Evolutionary conservation across 1,140 invertebrate species (phyloP), one percentile per base, ranked within the genome.

Genomic region (Drosophila elegans): DNA sequence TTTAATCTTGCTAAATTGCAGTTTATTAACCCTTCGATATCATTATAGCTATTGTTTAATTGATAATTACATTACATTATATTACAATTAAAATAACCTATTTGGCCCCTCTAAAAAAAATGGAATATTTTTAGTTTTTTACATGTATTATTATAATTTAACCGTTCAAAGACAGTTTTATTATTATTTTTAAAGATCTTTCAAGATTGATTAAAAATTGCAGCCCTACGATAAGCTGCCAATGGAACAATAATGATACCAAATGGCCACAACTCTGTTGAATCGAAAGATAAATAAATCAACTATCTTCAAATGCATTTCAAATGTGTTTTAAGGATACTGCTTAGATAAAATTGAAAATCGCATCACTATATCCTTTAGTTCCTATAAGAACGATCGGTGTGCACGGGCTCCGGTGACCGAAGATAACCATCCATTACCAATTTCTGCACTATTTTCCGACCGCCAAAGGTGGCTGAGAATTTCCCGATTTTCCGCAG

Each of bases 401-500:
- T 21, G 4, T 32, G 7, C 32, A 16, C 16, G 13, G 11, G 32
- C n/a, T 36, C 32, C 32, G 49, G 32, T n/a, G 32, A 36, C 32
- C 2, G 4, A 34, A 16, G 13, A 36, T 12, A 52, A 6, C 32
- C 7, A 11, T 29, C 3, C 16, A 39, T 25, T 11, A 13, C 13
- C 13, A 9, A 13, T 42, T 51, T 9, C 6, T 11, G n/a, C 11
- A 9, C 4, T 9, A 48, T 59, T 52, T 38, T 16, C 32, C n/a
- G 11, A 25, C 11, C 16, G 11, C 10, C 36, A 16, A 42, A 27
- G 60, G 59, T 49, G n/a, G 27, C 46, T 34, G 10, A 36, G 29
- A 62, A 42, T 49, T 64, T 25, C 45, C 38, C 64, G 38, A 64
- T 66, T 68, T 52, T 68, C 46, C 60, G 46, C 45, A 68, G 64